Evolutionary conservation across 2,797 vertebrate species (phyloP), one percentile per base, ranked within the genome.

Genomic region (Pangasius djambal): DNA sequence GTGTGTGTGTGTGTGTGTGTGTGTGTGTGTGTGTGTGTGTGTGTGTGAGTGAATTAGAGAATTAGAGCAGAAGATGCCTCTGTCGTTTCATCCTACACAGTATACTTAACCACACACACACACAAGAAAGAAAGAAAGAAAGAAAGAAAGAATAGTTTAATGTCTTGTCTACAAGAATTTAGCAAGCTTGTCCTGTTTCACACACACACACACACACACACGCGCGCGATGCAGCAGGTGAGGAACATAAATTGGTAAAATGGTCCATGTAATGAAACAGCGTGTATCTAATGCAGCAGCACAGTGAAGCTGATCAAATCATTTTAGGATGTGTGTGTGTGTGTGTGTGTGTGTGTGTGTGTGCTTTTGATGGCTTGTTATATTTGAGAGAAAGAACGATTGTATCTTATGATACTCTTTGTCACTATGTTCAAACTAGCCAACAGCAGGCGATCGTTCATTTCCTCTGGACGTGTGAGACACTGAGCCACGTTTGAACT

Each of bases 1-100:
- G n/a, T n/a, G n/a, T n/a, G n/a, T n/a, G n/a, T n/a, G n/a, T n/a
- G 10, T 67, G 63, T 31, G 63, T 67, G n/a, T 67, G 65, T 67
- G 67, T 67, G 65, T 67, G 65, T 67, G 65, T 70, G 69, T 70
- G 67, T 74, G 70, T 74, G 20, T 40, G 70, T 3, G 25, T 25
- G 22, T 6, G 70, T 9, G 20, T n/a, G n/a, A n/a, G n/a, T n/a
- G n/a, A 12, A 25, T 44, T 44, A 28, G 74, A 28, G 44, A 75
- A 75, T 50, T 28, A 75, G 74, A 75, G 70, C 74, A 50, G 22
- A 50, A 77, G 74, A 77, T n/a, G 44, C 70, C 70, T 25, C 70
- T 50, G 74, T 50, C 1, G 25, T 50, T 50, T 28, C 28, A n/a
- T 1, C 10, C 6, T 5, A 52, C 74, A 50, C 0, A 0, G 37